A percentile compares a stretch with the other conserved stretches of the same genome.
Conservation (phyloP, 2,888 invertebrate species). For the Agrilus biguttatus region DNA sequence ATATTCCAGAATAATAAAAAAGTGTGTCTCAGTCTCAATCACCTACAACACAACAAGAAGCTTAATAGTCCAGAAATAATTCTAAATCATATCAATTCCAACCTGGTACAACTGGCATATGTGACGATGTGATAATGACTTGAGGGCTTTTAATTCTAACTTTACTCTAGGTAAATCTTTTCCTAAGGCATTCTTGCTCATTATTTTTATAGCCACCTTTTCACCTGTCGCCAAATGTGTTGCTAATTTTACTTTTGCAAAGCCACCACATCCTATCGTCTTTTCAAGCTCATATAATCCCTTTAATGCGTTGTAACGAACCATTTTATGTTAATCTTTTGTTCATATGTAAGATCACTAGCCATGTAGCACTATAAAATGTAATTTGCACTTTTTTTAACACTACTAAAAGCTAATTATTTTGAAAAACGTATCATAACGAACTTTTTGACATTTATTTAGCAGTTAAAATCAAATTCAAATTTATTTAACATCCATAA, state of each 20-base stretch:
- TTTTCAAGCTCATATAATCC: constrained; percentile 52
- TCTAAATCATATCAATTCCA: not conserved
- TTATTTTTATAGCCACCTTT: constrained; percentile 70
- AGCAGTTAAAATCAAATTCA: no score
- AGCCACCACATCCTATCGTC: constrained; percentile 62
- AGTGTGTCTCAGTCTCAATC: constrained; percentile 58
- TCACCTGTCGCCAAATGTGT: constrained; percentile 66
- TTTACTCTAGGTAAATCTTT: constrained; percentile 58
- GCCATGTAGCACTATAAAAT: no score
- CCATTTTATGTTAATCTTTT: constrained; percentile 26
- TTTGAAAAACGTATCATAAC: no score
- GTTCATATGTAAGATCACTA: not conserved
- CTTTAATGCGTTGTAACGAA: constrained; percentile 37
- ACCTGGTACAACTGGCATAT: constrained; percentile 64
- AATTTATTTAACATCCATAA: no score
- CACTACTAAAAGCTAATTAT: no score
- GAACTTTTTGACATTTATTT: no score
- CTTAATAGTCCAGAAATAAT: not conserved
- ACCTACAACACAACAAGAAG: constrained; percentile 26
- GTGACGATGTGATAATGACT: constrained; percentile 53
- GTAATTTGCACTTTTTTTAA: no score
- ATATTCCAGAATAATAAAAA: constrained; percentile 68
- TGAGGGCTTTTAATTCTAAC: constrained; percentile 59
- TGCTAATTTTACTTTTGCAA: constrained; percentile 68
- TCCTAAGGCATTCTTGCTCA: constrained; percentile 59